Conservation (phyloP, 2,113 vertebrate species). For the Zootoca vivipara region DNA sequence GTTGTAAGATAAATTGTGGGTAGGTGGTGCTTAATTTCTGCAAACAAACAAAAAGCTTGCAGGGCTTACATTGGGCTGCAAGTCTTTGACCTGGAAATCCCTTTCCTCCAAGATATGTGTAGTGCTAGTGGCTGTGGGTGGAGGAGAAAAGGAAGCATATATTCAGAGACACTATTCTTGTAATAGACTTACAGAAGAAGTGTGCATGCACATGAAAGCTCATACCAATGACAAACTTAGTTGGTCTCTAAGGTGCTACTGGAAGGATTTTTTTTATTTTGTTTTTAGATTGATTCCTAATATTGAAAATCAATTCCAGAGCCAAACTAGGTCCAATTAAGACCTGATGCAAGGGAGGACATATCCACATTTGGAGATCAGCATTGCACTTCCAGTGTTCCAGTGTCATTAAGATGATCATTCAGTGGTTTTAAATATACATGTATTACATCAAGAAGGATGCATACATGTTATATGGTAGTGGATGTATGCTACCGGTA, state of each 20-base stretch:
- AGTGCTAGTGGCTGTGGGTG: neutral
- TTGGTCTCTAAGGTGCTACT: no score
- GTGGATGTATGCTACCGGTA: no score
- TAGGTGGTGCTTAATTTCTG: neutral
- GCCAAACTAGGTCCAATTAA: conserved; percentile 28
- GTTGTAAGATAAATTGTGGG: neutral
- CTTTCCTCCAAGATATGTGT: neutral
- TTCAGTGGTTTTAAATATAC: neutral
- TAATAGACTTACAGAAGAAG: neutral
- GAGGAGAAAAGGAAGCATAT: neutral
- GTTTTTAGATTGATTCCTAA: neutral
- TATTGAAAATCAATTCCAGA: neutral
- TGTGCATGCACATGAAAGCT: no score
- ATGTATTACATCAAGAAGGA: neutral
- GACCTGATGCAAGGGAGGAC: conserved; percentile 57
- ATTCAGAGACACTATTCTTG: neutral
- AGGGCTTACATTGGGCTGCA: neutral
- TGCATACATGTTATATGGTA: neutral
- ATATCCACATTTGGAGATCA: conserved; percentile 25
- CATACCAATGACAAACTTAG: no score
- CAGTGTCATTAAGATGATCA: conserved; percentile 33
- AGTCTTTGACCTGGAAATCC: neutral
- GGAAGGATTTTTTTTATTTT: no score
- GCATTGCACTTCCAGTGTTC: conserved; percentile 35
- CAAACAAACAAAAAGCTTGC: neutral